Evolutionary conservation across 2,888 invertebrate species (phyloP).

Genomic region (Teinopalpus imperialis): DNA sequence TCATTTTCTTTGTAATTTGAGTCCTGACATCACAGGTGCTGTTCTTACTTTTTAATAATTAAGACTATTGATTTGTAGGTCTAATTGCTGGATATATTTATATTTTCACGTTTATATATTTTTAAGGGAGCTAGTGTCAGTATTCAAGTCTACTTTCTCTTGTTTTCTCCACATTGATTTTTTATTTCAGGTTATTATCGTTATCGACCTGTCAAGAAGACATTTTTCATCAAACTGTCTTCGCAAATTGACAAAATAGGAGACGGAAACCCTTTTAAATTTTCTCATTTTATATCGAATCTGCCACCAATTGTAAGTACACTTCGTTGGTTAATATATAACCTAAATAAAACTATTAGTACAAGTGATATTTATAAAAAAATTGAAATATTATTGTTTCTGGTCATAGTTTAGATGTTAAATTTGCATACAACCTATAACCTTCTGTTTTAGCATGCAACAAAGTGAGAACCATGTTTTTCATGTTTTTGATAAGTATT

Average conservation of each 20-base stretch:
- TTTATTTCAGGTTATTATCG: constrained; percentile 80
- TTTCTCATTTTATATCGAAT: constrained; percentile 80
- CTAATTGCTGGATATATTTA: background rate
- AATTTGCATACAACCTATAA: too few relatives aligned
- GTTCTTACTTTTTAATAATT: background rate
- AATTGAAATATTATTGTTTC: background rate
- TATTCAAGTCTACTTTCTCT: background rate
- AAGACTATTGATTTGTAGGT: background rate
- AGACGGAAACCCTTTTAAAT: constrained; percentile 79
- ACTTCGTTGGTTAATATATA: constrained; percentile 28
- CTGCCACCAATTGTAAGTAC: constrained; percentile 78
- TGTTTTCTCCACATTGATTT: constrained; percentile 68
- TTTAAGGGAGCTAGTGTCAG: background rate
- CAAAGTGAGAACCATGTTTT: too few relatives aligned
- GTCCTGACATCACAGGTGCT: constrained; percentile 23
- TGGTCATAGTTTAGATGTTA: too few relatives aligned
- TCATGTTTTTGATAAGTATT: too few relatives aligned
- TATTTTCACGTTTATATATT: background rate
- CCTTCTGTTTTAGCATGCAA: too few relatives aligned
- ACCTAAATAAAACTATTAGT: too few relatives aligned
- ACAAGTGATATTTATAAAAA: background rate
- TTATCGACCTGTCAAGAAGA: constrained; percentile 80
- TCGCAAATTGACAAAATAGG: constrained; percentile 79
- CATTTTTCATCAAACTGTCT: constrained; percentile 72
- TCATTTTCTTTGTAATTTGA: constrained; percentile 28